phyloP scores from a whole-genome alignment of 2,113 vertebrate species.

The Macrotis lagotis region DNA sequence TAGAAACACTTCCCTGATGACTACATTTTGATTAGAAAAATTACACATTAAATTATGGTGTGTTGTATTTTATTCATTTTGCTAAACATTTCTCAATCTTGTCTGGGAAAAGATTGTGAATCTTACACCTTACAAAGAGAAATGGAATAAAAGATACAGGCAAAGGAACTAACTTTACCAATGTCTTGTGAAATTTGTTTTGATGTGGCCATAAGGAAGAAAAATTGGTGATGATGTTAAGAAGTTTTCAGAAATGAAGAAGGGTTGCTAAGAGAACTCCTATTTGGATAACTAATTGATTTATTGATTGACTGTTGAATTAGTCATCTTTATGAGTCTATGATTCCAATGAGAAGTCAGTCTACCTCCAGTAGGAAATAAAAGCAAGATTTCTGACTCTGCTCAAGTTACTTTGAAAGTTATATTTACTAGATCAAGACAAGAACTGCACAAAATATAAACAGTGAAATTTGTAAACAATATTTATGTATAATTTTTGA shows the following conservation, averaged over 20 bases:
- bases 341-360: not conserved
- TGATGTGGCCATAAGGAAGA: not conserved
- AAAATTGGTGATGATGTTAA: not conserved
- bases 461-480: constrained; percentile 9
- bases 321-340: not conserved
- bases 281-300: not conserved
- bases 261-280: not conserved
- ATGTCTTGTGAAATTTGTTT: not conserved
- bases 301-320: not conserved
- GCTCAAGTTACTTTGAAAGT: constrained; percentile 23
- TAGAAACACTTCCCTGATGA: not conserved
- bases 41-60: not conserved
- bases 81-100: not conserved
- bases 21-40: not conserved
- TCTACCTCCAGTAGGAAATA: constrained; percentile 14
- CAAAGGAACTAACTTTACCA: not conserved
- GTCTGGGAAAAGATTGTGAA: not conserved
- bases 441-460: constrained; percentile 17
- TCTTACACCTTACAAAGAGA: not conserved
- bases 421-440: constrained; percentile 32
- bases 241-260: not conserved
- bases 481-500: not conserved
- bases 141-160: not conserved
- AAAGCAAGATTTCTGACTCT: constrained; percentile 31
- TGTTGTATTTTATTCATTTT: not conserved